Evolutionary conservation across 2,888 invertebrate genomes (phyloP), one percentile per base, ranked within the genome.

Genomic region (Epiblema foenella): DNA sequence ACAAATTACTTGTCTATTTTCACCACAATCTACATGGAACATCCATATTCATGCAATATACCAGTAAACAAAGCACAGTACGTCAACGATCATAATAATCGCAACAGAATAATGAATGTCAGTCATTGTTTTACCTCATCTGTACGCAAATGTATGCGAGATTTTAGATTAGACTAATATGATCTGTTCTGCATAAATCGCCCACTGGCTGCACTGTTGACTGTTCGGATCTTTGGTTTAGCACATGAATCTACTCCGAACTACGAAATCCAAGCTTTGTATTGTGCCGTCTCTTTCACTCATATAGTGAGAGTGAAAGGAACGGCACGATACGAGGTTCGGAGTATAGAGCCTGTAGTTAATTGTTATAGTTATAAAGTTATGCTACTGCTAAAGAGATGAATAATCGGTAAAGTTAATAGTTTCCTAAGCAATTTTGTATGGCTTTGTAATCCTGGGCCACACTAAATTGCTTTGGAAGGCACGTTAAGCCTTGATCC

Each of bases 81-180:
- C 60, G 59, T 65, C 64, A 51, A 63, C 63, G 73, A 77, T 79
- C 74, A 75, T 69, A 74, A 76, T 75, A 77, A 77, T 77, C 76
- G 72, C 75, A 69, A 72, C 77, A 52, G 73, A 73, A 81, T 84
- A 83, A 84, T 84, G 82, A 78, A 77, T 77, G 77, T 76, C 77
- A 74, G 72, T 83, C 84, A 87, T 86, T 87, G 86, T 87, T 82
- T 83, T 77, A 74, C 74, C 79, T 83, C 77, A 77, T 85, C 81
- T 75, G 72, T 80, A 84, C 78, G 85, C 84, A 82, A 85, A 87
- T 86, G 77, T 83, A 87, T 86, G 83, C 83, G 75, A 77, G 80
- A 81, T 82, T 79, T 76, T 60, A 82, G 81, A 84, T 82, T 78
- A 77, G 78, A 75, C 52, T 56, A n/a, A 56, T 71, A 71, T 67